Conservation (phyloP, 2,113 vertebrate species). For the Plestiodon gilberti region DNA sequence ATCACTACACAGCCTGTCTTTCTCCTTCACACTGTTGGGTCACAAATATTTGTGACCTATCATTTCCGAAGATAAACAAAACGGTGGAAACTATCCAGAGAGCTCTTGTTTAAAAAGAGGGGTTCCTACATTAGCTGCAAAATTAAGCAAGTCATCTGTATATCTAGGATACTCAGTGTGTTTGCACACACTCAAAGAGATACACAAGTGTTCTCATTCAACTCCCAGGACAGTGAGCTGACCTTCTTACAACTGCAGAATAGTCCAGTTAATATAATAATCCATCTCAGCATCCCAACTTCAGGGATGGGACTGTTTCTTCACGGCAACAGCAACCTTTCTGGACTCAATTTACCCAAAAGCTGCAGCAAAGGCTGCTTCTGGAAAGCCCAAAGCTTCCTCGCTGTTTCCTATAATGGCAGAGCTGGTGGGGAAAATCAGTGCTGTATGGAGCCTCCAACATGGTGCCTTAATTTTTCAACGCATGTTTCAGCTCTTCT, state of each 20-base stretch:
- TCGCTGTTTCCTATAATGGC: background rate
- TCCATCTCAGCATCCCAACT: background rate
- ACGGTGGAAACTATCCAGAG: background rate
- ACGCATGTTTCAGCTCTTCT: background rate
- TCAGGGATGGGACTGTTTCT: too few species aligned
- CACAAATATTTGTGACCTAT: background rate
- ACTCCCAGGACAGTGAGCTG: background rate
- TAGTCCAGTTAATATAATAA: background rate
- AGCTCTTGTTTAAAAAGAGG: background rate
- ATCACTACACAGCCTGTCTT: background rate
- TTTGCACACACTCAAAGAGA: background rate
- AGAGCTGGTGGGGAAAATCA: background rate
- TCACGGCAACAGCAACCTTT: too few species aligned
- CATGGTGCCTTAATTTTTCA: background rate
- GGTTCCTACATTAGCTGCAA: background rate
- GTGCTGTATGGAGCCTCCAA: background rate
- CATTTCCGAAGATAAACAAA: accelerated
- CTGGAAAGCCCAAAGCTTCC: background rate
- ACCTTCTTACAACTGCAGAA: background rate
- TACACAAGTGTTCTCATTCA: background rate
- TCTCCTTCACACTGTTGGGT: background rate
- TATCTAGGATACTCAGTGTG: background rate
- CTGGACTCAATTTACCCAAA: too few species aligned
- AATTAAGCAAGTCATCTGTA: background rate
- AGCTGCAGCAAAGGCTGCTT: background rate